Percentiles rank a stretch among this genome's conserved stretches.
phyloP scores from a whole-genome alignment of 2,113 vertebrate genomes.

The Athene noctua region DNA sequence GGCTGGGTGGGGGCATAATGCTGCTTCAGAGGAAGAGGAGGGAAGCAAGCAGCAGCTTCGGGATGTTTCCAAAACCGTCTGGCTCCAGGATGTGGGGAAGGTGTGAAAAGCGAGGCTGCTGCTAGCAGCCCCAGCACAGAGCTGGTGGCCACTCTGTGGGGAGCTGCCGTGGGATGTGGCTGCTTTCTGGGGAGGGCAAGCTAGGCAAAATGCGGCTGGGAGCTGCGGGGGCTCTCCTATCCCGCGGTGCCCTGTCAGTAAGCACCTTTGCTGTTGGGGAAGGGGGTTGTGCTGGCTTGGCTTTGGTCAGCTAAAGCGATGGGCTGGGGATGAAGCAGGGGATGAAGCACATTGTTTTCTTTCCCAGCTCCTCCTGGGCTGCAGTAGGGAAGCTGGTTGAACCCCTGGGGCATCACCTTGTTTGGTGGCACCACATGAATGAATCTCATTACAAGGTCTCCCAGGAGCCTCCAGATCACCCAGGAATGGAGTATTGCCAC shows the following conservation, averaged over 20 bases:
- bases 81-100: slow-evolving; percentile 14
- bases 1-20: not conserved
- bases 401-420: not conserved
- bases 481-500: fast-evolving
- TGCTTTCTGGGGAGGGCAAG: not conserved
- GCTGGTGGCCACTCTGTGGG: fast-evolving
- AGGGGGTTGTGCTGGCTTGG: not conserved
- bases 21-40: not conserved
- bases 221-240: not conserved
- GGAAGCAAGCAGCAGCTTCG: not conserved
- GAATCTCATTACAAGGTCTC: not conserved
- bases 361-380: not conserved
- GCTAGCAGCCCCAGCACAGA: fast-evolving
- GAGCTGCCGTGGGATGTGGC: not conserved
- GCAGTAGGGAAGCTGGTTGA: not conserved
- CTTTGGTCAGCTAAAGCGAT: not conserved
- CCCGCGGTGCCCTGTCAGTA: fast-evolving
- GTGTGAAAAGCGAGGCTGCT: not conserved
- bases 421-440: not conserved
- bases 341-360: not conserved
- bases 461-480: not conserved
- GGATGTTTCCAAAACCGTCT: not conserved
- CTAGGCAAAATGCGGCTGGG: fast-evolving
- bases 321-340: not conserved
- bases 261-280: not conserved